These are phyloP conservation scores for Pheosia gnoma DNA, from an alignment of 2,888 invertebrate species.

Conservation along the genomic window DNA sequence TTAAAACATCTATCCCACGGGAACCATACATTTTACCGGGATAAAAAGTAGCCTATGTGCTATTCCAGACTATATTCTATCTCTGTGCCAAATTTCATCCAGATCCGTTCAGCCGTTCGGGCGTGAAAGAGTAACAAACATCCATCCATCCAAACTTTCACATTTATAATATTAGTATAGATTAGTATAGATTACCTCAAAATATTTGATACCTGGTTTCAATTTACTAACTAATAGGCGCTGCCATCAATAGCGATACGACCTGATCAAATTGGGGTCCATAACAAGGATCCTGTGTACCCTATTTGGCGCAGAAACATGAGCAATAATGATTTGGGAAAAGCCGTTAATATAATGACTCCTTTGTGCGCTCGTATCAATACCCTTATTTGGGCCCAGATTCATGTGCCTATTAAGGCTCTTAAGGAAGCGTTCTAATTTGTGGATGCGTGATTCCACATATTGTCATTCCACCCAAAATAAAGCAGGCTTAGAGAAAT, in stretches of 20 bases:
- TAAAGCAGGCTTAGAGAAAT: conserved; percentile 9
- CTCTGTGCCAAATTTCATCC: too few relatives aligned
- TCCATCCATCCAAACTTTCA: too few relatives aligned
- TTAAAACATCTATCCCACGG: too few relatives aligned
- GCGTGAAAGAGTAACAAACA: too few relatives aligned
- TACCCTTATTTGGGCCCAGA: conserved; percentile 17
- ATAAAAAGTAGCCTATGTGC: too few relatives aligned
- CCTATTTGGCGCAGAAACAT: background rate
- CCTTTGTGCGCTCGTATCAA: conserved; percentile 5
- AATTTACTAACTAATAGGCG: background rate
- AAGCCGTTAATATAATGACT: conserved; percentile 1
- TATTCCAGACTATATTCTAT: too few relatives aligned
- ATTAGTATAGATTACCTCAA: too few relatives aligned
- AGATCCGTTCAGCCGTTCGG: too few relatives aligned
- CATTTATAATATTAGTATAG: too few relatives aligned
- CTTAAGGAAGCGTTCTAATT: conserved; percentile 23
- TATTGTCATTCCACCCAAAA: conserved; percentile 20
- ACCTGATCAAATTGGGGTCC: background rate
- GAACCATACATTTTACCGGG: too few relatives aligned
- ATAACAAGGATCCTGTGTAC: background rate
- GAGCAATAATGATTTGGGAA: background rate
- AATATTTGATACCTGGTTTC: background rate
- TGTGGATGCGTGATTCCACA: conserved; percentile 9
- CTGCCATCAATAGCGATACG: background rate
- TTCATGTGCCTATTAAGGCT: conserved; percentile 15